Evolutionary conservation across 1,140 invertebrate species (phyloP).

Genomic region (Dolichoris vasculosae): DNA sequence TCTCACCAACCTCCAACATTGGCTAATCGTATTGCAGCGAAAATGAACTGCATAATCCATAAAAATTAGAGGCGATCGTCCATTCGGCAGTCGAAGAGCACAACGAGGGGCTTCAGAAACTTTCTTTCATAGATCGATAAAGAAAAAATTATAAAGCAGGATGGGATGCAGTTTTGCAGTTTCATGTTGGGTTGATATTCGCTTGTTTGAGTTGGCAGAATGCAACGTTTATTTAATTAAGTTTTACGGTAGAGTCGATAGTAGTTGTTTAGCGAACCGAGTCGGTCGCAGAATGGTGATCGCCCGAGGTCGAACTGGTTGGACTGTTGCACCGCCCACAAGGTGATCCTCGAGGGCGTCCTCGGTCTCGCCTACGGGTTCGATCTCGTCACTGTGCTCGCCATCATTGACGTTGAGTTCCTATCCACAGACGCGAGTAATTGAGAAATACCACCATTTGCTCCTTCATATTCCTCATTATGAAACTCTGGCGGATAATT

Average conservation of each 20-base stretch:
- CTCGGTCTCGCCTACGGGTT: slow-evolving; percentile 21
- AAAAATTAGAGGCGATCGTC: neutral
- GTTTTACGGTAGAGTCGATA: neutral
- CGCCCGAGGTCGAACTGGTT: neutral
- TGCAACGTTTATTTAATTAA: slow-evolving; percentile 13
- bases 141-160: neutral
- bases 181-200: slow-evolving; percentile 26
- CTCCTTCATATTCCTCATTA: slow-evolving; percentile 28
- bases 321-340: neutral
- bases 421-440: slow-evolving; percentile 25
- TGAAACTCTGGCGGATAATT: slow-evolving; percentile 38
- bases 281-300: slow-evolving; percentile 7
- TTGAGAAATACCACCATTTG: slow-evolving; percentile 20
- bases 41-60: too few species aligned
- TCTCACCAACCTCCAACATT: too few species aligned
- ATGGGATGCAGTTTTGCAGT: neutral
- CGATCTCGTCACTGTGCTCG: neutral
- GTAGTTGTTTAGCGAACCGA: neutral
- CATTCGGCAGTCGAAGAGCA: neutral
- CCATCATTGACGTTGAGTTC: slow-evolving; percentile 1
- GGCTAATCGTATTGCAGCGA: too few species aligned
- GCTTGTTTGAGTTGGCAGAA: neutral
- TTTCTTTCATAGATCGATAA: neutral
- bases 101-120: neutral
- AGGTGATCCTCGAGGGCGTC: slow-evolving; percentile 22